phyloP scores from a whole-genome alignment of 2,113 vertebrate genomes.

The Chiloscyllium plagiosum region DNA sequence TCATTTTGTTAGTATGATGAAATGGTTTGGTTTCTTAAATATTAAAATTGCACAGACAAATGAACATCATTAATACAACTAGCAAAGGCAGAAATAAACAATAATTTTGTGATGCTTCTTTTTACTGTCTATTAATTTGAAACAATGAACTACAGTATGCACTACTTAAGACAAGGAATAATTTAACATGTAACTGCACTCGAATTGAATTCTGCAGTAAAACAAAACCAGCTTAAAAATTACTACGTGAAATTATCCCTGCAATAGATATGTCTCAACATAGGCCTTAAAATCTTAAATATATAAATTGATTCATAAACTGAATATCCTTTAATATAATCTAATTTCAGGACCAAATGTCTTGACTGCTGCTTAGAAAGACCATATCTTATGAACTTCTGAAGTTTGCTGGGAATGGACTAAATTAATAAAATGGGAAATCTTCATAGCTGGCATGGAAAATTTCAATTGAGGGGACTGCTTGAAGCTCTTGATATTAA shows the following conservation, averaged over 20 bases:
- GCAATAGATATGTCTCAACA: not conserved
- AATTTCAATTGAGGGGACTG: not conserved
- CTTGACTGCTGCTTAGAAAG: not conserved
- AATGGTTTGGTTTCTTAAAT: not conserved
- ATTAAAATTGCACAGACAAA: not conserved
- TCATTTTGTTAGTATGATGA: not conserved
- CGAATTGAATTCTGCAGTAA: not conserved
- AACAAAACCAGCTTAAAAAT: not conserved
- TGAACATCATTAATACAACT: not conserved
- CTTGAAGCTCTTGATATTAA: not conserved
- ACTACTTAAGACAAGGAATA: not conserved
- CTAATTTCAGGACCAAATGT: not conserved
- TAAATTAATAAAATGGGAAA: not conserved
- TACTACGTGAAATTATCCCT: not conserved
- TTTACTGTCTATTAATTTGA: not conserved
- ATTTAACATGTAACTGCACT: not conserved
- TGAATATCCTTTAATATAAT: not conserved
- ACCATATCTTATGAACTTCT: not conserved
- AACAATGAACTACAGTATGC: not conserved
- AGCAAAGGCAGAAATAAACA: not conserved
- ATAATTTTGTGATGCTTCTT: not conserved
- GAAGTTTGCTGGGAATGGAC: not conserved
- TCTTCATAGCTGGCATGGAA: not conserved
- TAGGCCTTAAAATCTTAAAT: not conserved
- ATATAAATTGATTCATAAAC: not conserved